phyloP scores from a whole-genome alignment of 2,888 invertebrate species.

The Thumatha senex region DNA sequence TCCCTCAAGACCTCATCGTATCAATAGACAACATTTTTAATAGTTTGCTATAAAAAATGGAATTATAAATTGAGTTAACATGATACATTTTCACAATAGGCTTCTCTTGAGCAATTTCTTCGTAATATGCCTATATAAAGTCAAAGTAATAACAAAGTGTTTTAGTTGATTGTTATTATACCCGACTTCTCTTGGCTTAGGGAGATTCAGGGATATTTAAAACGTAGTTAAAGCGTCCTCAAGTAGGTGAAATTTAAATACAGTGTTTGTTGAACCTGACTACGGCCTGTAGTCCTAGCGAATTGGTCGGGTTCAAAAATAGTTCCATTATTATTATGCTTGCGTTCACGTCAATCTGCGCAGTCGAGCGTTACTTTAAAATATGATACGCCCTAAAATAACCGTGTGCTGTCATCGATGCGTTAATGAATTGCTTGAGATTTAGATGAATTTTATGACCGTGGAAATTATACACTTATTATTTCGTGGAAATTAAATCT shows the following conservation, averaged over 20 bases:
- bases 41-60: too few relatives aligned
- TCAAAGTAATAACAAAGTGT: too few relatives aligned
- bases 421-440: slow-evolving; percentile 31
- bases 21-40: too few relatives aligned
- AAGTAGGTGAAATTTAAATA: slow-evolving; percentile 28
- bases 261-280: slow-evolving; percentile 43
- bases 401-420: slow-evolving; percentile 31
- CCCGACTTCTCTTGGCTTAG: too few relatives aligned
- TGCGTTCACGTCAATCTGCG: slow-evolving; percentile 38
- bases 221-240: neutral
- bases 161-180: too few relatives aligned
- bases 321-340: slow-evolving; percentile 34
- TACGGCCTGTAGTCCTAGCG: slow-evolving; percentile 37
- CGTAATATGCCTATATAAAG: too few relatives aligned
- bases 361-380: slow-evolving; percentile 29
- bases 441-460: slow-evolving; percentile 2
- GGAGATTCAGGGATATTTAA: neutral
- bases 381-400: slow-evolving; percentile 32
- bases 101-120: too few relatives aligned
- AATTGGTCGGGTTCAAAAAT: slow-evolving; percentile 44
- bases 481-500: too few relatives aligned
- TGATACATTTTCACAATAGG: too few relatives aligned
- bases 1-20: too few relatives aligned
- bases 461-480: too few relatives aligned
- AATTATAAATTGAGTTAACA: too few relatives aligned